Conservation (phyloP, 35 echinoderm and acorn worm species). For the Hemicentrotus pulcherrimus region DNA sequence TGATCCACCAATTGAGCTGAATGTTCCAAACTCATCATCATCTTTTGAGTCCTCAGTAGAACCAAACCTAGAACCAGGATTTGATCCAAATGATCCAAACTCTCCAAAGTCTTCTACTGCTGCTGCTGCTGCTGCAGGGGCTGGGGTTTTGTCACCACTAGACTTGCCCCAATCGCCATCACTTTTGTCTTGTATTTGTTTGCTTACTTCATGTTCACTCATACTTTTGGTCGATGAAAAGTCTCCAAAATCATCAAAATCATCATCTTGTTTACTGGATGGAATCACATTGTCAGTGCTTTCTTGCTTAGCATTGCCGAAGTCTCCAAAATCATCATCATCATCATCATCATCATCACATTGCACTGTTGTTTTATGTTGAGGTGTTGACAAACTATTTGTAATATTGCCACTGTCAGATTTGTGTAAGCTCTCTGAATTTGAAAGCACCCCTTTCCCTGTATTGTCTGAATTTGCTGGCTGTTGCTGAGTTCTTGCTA, state of each 20-base stretch:
- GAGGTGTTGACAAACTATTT: not conserved
- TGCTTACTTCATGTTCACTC: not conserved
- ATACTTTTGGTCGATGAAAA: slow-evolving; percentile 19
- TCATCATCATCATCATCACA: slow-evolving; percentile 35
- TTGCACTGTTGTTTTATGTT: not conserved
- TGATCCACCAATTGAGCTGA: not conserved
- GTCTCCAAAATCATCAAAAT: slow-evolving; percentile 40
- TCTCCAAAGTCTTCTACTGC: not conserved
- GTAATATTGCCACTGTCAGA: not conserved
- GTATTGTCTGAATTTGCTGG: not conserved
- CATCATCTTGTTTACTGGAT: not conserved
- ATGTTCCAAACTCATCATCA: not conserved
- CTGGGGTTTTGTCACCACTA: not conserved
- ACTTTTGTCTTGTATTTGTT: not conserved
- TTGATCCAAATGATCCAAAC: slow-evolving; percentile 5
- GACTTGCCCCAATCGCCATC: slow-evolving; percentile 7
- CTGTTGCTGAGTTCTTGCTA: not conserved
- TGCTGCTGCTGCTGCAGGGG: not conserved
- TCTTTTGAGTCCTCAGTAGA: not conserved
- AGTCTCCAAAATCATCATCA: slow-evolving; percentile 42
- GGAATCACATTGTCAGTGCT: not conserved
- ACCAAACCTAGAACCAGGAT: not conserved
- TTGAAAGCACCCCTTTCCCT: not conserved
- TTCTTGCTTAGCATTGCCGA: not conserved
- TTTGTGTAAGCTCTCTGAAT: not conserved